Base-by-base conservation (phyloP, 2,113 vertebrate species). In the Calidris pugnax region DNA sequence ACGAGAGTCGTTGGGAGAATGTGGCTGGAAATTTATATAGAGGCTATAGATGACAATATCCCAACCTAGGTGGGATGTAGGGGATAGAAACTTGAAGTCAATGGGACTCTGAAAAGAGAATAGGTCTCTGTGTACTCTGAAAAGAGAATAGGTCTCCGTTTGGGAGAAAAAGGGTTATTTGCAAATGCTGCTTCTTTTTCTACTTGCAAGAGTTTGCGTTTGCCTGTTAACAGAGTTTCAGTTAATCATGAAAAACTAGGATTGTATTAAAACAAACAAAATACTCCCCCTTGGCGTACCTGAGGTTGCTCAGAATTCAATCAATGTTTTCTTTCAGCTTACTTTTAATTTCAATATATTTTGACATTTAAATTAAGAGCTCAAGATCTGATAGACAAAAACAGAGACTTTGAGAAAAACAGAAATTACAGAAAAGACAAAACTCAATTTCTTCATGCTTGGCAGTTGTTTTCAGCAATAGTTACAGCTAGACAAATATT, bases 401-500 rank as follows among this genome's bases (percentile, higher is more conserved):
- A 2, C 16, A 66, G 87, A 92, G 81, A 53, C 74, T 45, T 84
- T 26, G 72, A 85, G 53, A 93, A 80, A 53, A 93, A 95, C 30
- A 87, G 76, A 89, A 96, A 91, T 68, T 76, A 87, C 69, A 64
- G 57, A 91, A 91, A 87, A 87, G 87, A 89, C 62, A 91, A 95
- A 89, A 79, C 51, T 87, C 24, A 43, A 20, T 95, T 95, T 93
- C 87, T 94, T 93, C 77, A 96, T 0, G 12, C 62, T 87, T 82
- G 77, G 53, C 69, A 72, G 66, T 89, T 2, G 16, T 82, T 94
- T 93, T 82, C 66, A 87, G 77, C 77, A 82, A 76, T 8, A 91
- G 74, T 60, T 91, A 82, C 39, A 93, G 62, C 71, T 94, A 94
- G 77, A 95, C 69, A 96, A 96, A 91, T 82, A 82, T 89, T 96